Evolutionary conservation across 2,113 vertebrate species (phyloP).

Genomic region (Perccottus glenii): DNA sequence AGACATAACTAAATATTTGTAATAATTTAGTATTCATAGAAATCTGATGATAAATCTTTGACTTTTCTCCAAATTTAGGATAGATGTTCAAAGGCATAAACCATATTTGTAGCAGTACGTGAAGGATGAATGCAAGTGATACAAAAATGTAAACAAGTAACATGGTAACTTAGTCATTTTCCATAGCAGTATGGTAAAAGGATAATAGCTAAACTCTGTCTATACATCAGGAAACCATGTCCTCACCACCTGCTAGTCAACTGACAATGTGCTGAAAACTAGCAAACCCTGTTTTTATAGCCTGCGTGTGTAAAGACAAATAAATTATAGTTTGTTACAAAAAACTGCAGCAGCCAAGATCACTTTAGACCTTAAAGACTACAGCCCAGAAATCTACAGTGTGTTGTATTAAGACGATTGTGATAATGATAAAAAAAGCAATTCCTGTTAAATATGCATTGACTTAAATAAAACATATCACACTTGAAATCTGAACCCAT

Average conservation of each 20-base stretch:
- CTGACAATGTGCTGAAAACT: slow-evolving; percentile 60
- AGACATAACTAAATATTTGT: background rate
- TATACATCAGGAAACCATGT: slow-evolving; percentile 39
- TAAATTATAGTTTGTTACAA: slow-evolving; percentile 70
- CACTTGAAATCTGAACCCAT: slow-evolving; percentile 22
- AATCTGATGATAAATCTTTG: no score
- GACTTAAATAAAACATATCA: slow-evolving; percentile 74
- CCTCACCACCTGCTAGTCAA: slow-evolving; percentile 38
- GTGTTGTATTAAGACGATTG: slow-evolving; percentile 53
- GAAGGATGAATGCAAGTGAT: no score
- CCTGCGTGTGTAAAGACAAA: slow-evolving; percentile 62
- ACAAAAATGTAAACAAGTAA: no score
- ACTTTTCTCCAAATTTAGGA: no score
- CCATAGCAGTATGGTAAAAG: background rate
- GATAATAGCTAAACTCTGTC: slow-evolving; percentile 55
- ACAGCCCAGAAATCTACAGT: slow-evolving; percentile 26
- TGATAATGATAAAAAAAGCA: slow-evolving; percentile 46
- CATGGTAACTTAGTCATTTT: no score
- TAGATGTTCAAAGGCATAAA: no score
- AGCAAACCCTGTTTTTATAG: slow-evolving; percentile 61
- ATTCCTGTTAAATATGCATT: slow-evolving; percentile 65
- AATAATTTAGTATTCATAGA: no score
- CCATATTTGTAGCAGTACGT: no score
- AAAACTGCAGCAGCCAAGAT: slow-evolving; percentile 56
- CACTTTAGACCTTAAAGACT: slow-evolving; percentile 41